These are phyloP conservation scores for Glomeris marginata DNA, from an alignment of 2,888 invertebrate genomes.

Conservation along the genomic window DNA sequence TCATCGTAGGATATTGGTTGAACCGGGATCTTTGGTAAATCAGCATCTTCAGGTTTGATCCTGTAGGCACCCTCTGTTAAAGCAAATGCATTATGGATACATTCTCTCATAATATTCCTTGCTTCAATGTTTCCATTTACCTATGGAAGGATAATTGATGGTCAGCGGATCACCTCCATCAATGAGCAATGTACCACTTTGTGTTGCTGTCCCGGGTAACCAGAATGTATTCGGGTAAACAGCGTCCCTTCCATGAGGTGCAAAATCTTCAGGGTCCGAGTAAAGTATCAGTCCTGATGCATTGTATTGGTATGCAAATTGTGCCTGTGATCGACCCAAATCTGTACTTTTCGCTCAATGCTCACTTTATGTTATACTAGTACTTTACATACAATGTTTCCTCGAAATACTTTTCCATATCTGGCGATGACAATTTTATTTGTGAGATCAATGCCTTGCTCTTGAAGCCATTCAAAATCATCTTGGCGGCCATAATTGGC, in stretches of 20 bases:
- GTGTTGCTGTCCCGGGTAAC: constrained; percentile 35
- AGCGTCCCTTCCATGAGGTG: constrained; percentile 20
- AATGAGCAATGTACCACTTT: constrained; percentile 31
- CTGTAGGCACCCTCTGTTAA: constrained; percentile 21
- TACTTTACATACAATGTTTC: constrained; percentile 11
- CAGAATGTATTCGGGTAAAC: constrained; percentile 27
- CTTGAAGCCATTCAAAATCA: constrained; percentile 10
- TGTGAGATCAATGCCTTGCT: constrained; percentile 10
- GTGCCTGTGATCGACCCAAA: too few species aligned
- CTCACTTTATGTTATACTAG: too few species aligned
- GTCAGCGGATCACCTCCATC: constrained; percentile 35
- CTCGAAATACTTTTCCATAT: constrained; percentile 10
- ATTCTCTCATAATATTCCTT: neutral
- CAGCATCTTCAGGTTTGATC: constrained; percentile 14
- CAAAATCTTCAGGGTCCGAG: constrained; percentile 30
- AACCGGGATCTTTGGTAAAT: constrained; percentile 30
- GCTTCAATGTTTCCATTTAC: constrained; percentile 20
- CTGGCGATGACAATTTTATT: constrained; percentile 12
- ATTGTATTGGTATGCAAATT: constrained; percentile 25
- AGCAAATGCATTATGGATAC: neutral
- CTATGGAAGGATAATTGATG: constrained; percentile 34
- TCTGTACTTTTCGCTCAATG: too few species aligned
- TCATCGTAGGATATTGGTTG: constrained; percentile 32
- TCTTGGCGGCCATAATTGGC: constrained; percentile 14
- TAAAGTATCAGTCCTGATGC: constrained; percentile 31